Evolutionary conservation across 2,113 vertebrate genomes (phyloP), one percentile per base, ranked within the genome.

Genomic region (Mastomys coucha): DNA sequence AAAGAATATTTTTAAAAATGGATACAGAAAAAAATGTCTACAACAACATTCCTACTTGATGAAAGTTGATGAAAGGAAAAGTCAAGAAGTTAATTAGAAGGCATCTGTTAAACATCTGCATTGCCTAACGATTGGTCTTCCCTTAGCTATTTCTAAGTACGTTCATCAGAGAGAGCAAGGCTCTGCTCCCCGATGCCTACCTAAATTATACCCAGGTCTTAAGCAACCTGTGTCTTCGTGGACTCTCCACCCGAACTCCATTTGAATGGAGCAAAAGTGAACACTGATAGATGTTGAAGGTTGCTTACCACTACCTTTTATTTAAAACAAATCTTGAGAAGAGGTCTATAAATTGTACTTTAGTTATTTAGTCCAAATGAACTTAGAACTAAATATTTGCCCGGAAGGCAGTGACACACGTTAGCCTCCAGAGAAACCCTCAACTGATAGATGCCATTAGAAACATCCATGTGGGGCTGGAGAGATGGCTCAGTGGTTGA

Each of bases 111-210:
- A 19, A n/a, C 77, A 22, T 76, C 51, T 69, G 80, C 73, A 45
- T 56, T 72, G 95, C 70, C 96, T 33, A 88, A n/a, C 53, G 65
- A 63, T 58, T 87, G n/a, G 53, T 76, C 77, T 92, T 85, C 56
- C 87, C 7, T 49, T 75, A 51, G 56, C 56, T 58, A 76, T 63
- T 87, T 33, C 53, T n/a, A 63, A 92, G n/a, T 77, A 80, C 0
- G 39, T 17, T 31, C 11, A 85, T 53, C 88, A 88, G 67, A 63
- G 67, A 94, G n/a, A 26, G 31, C 49, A 58, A 5, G 58, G 6
- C 0, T 22, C 67, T 53, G 26, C 45, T 20, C 69, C 17, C 0
- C 51, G 58, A 67, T 22, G 22, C 53, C 81, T 65, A 70, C 12
- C 11, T 3, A 24, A n/a, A 72, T 53, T 94, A 95, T 87, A 56